Conservation (phyloP, 2,888 invertebrate genomes). For the Itoplectis maculator region DNA sequence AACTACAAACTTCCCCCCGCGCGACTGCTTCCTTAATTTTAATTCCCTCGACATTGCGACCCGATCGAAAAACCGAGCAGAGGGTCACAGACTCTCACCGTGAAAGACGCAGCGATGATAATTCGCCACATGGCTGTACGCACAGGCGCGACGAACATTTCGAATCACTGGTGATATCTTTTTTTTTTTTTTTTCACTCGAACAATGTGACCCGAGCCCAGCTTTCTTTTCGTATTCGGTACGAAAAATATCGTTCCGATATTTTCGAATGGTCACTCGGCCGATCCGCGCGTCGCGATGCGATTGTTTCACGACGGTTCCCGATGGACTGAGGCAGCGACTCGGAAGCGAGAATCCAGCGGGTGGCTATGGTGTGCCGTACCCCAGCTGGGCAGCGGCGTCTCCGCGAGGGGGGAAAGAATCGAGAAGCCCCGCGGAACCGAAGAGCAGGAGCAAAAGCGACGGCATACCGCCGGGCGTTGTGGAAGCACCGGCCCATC, state of each 20-base stretch:
- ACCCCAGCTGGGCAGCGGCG: slow-evolving; percentile 13
- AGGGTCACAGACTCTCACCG: slow-evolving; percentile 76
- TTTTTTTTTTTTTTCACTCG: slow-evolving; percentile 19
- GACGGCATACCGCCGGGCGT: slow-evolving; percentile 42
- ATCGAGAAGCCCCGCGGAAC: slow-evolving; percentile 62
- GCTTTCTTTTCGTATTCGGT: neutral
- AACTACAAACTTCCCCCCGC: too few relatives aligned
- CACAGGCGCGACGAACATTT: slow-evolving; percentile 52
- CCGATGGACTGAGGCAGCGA: slow-evolving; percentile 78
- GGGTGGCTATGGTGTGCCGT: slow-evolving; percentile 44
- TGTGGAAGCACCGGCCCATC: slow-evolving; percentile 77
- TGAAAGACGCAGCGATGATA: slow-evolving; percentile 79
- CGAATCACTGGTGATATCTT: slow-evolving; percentile 27
- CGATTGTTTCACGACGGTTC: slow-evolving; percentile 80
- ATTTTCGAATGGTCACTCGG: neutral
- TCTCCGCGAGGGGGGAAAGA: slow-evolving; percentile 60
- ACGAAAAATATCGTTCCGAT: neutral
- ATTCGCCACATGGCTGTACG: slow-evolving; percentile 79
- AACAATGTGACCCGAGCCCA: neutral
- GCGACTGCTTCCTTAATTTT: too few relatives aligned
- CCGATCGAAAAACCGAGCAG: neutral
- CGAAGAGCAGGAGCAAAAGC: slow-evolving; percentile 69
- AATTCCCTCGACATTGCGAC: neutral
- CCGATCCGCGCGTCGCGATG: slow-evolving; percentile 28
- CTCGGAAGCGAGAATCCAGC: slow-evolving; percentile 57